phyloP scores from a whole-genome alignment of 2,113 vertebrate species.

The Prolemur simus region DNA sequence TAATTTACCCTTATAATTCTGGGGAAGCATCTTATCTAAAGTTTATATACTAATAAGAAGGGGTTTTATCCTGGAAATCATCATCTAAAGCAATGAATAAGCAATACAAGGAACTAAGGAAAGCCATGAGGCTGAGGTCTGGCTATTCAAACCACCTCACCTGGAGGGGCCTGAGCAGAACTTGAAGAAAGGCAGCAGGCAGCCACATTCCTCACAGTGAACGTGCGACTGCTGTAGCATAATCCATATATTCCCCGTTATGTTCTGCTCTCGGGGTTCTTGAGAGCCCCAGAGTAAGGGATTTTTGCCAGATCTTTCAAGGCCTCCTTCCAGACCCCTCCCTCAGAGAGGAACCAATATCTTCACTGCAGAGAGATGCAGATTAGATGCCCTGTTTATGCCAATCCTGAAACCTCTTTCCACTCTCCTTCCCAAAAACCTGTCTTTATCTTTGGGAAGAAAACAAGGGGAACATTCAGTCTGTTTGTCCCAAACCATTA shows the following conservation, averaged over 20 bases:
- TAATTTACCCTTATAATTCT: neutral
- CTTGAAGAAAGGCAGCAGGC: neutral
- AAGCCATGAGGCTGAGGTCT: neutral
- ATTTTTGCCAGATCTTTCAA: neutral
- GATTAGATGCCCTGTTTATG: neutral
- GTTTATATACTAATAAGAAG: neutral
- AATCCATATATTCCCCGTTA: neutral
- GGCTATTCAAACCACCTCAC: neutral
- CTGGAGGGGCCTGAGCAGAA: neutral
- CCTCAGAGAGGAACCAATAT: neutral
- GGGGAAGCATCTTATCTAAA: neutral
- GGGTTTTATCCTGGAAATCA: neutral
- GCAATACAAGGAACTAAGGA: neutral
- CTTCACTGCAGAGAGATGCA: neutral
- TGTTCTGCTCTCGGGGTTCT: neutral
- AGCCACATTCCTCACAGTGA: neutral
- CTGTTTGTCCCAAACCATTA: neutral
- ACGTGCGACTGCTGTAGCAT: neutral
- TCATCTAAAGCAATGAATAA: slow-evolving; percentile 5
- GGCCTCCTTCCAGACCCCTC: neutral
- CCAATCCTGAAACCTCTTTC: neutral
- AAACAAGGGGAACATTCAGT: neutral
- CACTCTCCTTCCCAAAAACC: neutral
- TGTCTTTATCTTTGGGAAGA: neutral
- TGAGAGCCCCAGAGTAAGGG: neutral